These are phyloP conservation scores for Lordiphosa clarofinis DNA, from an alignment of 1,140 invertebrate species.

Conservation along the genomic window DNA sequence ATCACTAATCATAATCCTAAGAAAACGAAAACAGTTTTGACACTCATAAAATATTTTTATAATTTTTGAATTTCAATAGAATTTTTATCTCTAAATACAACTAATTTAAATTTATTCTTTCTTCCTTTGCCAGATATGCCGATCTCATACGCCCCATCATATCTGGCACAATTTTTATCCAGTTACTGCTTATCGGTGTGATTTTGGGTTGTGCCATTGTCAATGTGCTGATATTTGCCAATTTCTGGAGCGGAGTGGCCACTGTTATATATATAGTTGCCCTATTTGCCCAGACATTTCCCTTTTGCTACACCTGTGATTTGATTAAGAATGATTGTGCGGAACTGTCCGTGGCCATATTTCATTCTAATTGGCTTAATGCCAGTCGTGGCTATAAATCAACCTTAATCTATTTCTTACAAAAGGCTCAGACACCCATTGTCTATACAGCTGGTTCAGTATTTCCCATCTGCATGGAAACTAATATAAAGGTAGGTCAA, in stretches of 20 bases:
- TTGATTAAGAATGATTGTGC: slow-evolving; percentile 36
- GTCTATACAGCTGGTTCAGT: slow-evolving; percentile 39
- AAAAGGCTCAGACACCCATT: slow-evolving; percentile 25
- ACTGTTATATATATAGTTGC: slow-evolving; percentile 14
- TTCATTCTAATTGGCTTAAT: background rate
- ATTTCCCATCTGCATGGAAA: slow-evolving; percentile 33
- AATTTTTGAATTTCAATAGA: too few species aligned
- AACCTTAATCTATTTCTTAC: slow-evolving; percentile 31
- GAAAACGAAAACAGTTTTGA: too few species aligned
- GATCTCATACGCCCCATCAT: background rate
- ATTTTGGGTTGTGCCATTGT: slow-evolving; percentile 14
- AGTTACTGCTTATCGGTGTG: slow-evolving; percentile 36
- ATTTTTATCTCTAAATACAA: too few species aligned
- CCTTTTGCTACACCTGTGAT: slow-evolving; percentile 47
- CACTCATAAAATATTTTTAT: too few species aligned
- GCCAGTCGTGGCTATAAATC: slow-evolving; percentile 27
- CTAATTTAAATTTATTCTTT: too few species aligned
- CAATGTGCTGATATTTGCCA: background rate
- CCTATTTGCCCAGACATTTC: slow-evolving; percentile 37
- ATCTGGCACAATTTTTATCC: slow-evolving; percentile 11
- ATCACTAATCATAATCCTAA: too few species aligned
- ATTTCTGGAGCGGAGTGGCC: slow-evolving; percentile 23
- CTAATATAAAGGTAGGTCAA: slow-evolving; percentile 38
- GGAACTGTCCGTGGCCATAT: slow-evolving; percentile 4
- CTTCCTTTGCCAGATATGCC: background rate